Conservation (phyloP, 2,113 vertebrate genomes). For the Erythrocercus mccallii region DNA sequence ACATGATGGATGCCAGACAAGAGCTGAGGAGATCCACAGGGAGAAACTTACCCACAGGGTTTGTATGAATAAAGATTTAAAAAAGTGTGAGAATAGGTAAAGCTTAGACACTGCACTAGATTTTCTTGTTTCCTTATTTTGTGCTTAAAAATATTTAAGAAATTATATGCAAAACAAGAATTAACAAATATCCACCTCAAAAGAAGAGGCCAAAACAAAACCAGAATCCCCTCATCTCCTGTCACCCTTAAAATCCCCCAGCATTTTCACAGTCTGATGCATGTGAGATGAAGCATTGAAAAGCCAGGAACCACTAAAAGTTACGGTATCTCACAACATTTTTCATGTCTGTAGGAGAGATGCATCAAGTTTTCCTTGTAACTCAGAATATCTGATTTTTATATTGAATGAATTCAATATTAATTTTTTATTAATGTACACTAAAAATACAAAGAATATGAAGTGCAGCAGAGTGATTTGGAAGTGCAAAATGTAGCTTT, state of each 20-base stretch:
- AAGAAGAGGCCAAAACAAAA: not conserved
- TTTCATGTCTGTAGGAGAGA: not conserved
- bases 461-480: not conserved
- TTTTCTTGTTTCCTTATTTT: constrained; percentile 28
- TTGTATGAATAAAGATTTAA: not conserved
- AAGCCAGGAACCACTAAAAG: not conserved
- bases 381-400: not conserved
- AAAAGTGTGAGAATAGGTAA: not conserved
- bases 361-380: not conserved
- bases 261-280: constrained; percentile 7
- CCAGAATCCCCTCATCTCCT: not conserved
- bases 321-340: not conserved
- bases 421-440: not conserved
- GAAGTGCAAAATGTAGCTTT: not conserved
- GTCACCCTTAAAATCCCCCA: not conserved
- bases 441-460: not conserved
- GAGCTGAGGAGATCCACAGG: not conserved
- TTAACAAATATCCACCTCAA: not conserved
- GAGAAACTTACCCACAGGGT: not conserved
- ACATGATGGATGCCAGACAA: not conserved
- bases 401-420: not conserved
- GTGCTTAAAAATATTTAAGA: constrained; percentile 12
- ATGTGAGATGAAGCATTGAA: constrained; percentile 5
- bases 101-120: not conserved
- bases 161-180: not conserved